phyloP scores from a whole-genome alignment of 2,888 invertebrate species.

The Spisula subtruncata region DNA sequence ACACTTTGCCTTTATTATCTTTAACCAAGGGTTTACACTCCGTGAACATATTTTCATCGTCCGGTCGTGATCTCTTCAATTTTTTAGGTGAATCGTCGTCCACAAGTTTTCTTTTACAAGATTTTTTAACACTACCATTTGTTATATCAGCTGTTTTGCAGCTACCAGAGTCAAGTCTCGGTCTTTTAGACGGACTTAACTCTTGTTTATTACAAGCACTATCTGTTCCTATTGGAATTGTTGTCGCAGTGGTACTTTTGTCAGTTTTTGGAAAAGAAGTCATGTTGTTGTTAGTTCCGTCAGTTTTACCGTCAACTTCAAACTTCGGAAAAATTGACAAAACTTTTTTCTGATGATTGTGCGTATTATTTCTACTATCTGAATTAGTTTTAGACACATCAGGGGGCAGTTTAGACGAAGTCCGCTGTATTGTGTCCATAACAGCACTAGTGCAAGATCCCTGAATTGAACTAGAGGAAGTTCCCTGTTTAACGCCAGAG shows the following conservation, averaged over 20 bases:
- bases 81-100: constrained; percentile 61
- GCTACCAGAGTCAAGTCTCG: background rate
- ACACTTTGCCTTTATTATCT: constrained; percentile 12
- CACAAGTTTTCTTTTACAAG: constrained; percentile 68
- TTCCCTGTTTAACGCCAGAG: too few relatives aligned
- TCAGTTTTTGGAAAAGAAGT: background rate
- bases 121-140: constrained; percentile 25
- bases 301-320: background rate
- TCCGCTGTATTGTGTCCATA: background rate
- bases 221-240: background rate
- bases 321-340: background rate
- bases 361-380: background rate
- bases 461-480: constrained; percentile 42
- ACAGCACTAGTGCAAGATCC: background rate
- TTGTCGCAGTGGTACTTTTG: background rate
- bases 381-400: background rate
- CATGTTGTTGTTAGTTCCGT: background rate
- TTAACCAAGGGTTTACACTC: background rate
- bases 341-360: too few relatives aligned
- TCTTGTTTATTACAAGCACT: background rate
- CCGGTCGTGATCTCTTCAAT: constrained; percentile 37
- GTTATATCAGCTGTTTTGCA: background rate
- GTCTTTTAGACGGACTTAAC: background rate
- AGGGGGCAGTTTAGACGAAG: background rate
- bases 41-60: background rate